Evolutionary conservation across 2,888 invertebrate species (phyloP).

Genomic region (Pristionchus japonicus): DNA sequence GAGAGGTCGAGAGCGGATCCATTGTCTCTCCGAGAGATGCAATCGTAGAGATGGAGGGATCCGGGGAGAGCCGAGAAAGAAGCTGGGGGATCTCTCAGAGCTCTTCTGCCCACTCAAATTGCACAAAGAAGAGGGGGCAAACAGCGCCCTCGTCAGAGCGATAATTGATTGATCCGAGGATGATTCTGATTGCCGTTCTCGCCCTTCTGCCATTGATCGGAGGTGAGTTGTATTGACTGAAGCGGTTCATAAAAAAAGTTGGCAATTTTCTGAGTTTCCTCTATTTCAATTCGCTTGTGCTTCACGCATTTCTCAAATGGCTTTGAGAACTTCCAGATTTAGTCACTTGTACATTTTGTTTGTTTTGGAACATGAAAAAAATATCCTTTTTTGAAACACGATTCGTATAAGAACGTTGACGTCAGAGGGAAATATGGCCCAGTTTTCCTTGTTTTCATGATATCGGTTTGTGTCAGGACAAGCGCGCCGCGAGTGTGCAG

Average conservation of each 20-base stretch:
- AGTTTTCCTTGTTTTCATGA: too few species aligned
- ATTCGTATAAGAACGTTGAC: too few species aligned
- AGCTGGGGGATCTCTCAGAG: background rate
- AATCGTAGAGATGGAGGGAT: background rate
- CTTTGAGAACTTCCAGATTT: too few species aligned
- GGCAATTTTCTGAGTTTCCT: too few species aligned
- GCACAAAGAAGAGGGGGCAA: conserved; percentile 33
- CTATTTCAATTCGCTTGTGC: background rate
- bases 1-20: background rate
- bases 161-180: conserved; percentile 6
- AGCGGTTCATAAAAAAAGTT: background rate
- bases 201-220: background rate
- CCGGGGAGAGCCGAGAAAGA: background rate
- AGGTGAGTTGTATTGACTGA: background rate
- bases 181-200: background rate
- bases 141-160: background rate
- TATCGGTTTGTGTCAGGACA: background rate
- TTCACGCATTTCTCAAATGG: too few species aligned
- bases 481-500: background rate
- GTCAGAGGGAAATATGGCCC: too few species aligned
- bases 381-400: too few species aligned
- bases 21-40: background rate
- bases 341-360: too few species aligned
- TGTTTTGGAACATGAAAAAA: too few species aligned
- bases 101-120: background rate